Evolutionary conservation across 2,797 vertebrate genomes (phyloP), one percentile per base, ranked within the genome.

Genomic region (Apogon hyalosoma): DNA sequence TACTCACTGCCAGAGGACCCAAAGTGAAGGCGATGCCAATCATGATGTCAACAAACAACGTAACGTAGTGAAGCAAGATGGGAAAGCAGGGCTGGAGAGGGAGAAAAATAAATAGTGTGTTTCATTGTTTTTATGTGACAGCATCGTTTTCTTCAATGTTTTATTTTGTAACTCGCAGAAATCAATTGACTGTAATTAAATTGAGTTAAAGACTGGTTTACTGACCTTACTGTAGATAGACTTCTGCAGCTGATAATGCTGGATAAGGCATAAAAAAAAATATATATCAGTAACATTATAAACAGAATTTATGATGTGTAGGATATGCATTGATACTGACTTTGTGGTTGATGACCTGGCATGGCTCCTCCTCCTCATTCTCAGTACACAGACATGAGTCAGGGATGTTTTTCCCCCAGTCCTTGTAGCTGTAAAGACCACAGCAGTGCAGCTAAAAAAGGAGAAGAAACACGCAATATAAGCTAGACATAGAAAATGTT

Each of bases 361-460:
- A 84, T 9, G 0, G 0, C 0, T 13, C 63, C 28, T 18, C 14
- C 11, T 0, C 45, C 28, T 11, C 21, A 1, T 39, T 28, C 54
- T 13, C 1, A 4, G 0, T 13, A 16, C 80, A 82, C 19, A 7
- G 1, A 15, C 80, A 82, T 14, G 72, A 73, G 10, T 69, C 52
- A 0, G 80, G 80, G 46, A 89, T 59, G 2, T 70, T 1, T 0
- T 11, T 0, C 4, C 18, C 4, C 89, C 89, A 90, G 83, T 90
- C 89, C 0, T 1, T 0, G 8, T 72, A 78, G 18, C 75, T 52
- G 71, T 87, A 85, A 18, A 87, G 33, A 6, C 89, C 89, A 2
- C 89, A 90, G 79, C 89, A 90, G 1, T 79, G 78, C 38, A 85
- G 4, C 89, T 90, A 7, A 14, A 50, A 39, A 69, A 12, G 2